Base-by-base conservation (phyloP, 2,113 vertebrate genomes). In the Alaudala cheleensis region DNA sequence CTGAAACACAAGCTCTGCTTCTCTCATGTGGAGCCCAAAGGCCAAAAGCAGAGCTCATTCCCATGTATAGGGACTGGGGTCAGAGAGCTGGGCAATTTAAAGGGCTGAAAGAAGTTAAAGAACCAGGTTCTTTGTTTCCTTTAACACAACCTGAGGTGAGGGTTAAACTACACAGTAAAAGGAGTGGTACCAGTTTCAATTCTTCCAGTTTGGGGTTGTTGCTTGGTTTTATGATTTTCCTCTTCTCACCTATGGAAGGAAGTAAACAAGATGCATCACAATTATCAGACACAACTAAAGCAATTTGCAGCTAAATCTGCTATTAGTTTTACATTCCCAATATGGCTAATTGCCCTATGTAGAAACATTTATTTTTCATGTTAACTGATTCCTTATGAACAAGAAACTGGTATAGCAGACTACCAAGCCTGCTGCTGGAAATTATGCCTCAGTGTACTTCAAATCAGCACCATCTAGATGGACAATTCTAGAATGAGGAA, bases 181-280 rank as follows among this genome's bases (percentile, higher is more conserved):
- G 26, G 58, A 83, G 40, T 21, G 51, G 42, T 98, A 99, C 99
- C 98, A 96, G 96, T 66, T 99, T 98, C 39, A 99, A 57, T 53
- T 98, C 97, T 66, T 97, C 95, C 51, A 99, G 33, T 90, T 98
- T 98, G 56, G 98, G 96, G 54, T 98, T 98, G 70, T 96, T 97
- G 60, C 97, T 94, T 90, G 98, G 98, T 21, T 98, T 98, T 87
- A 99, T 98, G 65, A 98, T 33, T 87, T 98, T 99, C 93, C 81
- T 98, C 93, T 96, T 98, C 88, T 98, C 98, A 24, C 98, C 99
- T 99, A 42, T 56, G 87, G 91, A 80, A 76, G 88, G 70, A 96
- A 82, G 57, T 7, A 66, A 65, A 65, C 8, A 12, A 74, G 34
- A 92, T 34, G 33, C 31, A 44, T 67, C 53, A 90, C 15, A 76